Evolutionary conservation across 2,888 invertebrate genomes (phyloP).

Genomic region (Trissonchulus sp.): DNA sequence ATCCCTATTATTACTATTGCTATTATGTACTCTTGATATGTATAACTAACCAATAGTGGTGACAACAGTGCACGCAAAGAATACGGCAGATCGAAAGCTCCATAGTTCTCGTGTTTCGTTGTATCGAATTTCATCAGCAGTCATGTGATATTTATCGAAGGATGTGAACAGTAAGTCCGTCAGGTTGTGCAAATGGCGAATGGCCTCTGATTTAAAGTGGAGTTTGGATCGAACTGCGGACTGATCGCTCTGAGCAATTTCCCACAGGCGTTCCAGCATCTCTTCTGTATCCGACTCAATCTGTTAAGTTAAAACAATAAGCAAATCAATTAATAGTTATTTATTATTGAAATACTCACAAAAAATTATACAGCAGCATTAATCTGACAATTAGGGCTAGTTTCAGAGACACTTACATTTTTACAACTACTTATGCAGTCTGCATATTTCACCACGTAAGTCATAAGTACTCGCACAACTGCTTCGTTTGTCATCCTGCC

Average conservation of each 20-base stretch:
- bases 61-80: constrained; percentile 51
- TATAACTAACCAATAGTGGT: constrained; percentile 45
- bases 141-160: constrained; percentile 47
- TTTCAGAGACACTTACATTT: too few relatives aligned
- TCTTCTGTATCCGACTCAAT: constrained; percentile 43
- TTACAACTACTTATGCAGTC: too few relatives aligned
- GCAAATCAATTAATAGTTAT: too few relatives aligned
- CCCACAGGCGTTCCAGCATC: constrained; percentile 43
- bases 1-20: too few relatives aligned
- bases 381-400: too few relatives aligned
- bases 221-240: constrained; percentile 8
- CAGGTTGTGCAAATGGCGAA: constrained; percentile 46
- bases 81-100: constrained; percentile 51
- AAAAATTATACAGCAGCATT: too few relatives aligned
- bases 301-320: too few relatives aligned
- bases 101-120: constrained; percentile 48
- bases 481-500: too few relatives aligned
- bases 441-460: too few relatives aligned
- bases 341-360: too few relatives aligned
- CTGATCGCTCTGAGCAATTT: constrained; percentile 30
- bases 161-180: constrained; percentile 49
- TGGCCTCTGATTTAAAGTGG: constrained; percentile 39
- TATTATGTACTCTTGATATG: too few relatives aligned
- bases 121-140: constrained; percentile 12
- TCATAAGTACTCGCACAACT: too few relatives aligned